Evolutionary conservation across 2,113 vertebrate genomes (phyloP), one percentile per base, ranked within the genome.

Genomic region (Phocoena sinus): DNA sequence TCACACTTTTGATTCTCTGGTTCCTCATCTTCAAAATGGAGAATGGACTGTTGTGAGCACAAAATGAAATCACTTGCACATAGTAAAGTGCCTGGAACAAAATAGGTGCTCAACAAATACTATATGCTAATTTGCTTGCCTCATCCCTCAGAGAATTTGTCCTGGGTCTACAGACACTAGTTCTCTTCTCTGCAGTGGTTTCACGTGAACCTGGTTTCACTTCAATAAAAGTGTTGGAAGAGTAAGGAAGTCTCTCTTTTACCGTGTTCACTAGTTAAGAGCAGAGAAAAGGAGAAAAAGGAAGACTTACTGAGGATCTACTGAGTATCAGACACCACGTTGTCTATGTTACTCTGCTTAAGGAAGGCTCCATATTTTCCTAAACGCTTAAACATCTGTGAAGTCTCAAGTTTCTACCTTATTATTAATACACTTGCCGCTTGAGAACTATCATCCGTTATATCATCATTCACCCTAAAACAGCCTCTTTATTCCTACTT

Each of bases 341-440:
- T 62, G 10, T 20, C 2, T 77, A n/a, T 60, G 62, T 50, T 53
- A n/a, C 79, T 95, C 92, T 68, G 50, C 58, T 80, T 67, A 50
- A 82, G 26, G 41, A 67, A 94, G n/a, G 8, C 26, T 76, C 28
- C 9, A 2, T 50, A 70, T 84, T 92, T 70, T 76, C 62, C 74
- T 71, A 76, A 83, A 86, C 25, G 68, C 18, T 58, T 62, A 28
- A 74, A 56, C 80, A 87, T 81, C 70, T 94, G 50, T 84, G n/a
- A 97, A 80, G 44, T 50, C 84, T 97, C 62, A 38, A 79, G n/a
- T 95, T 77, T 86, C 84, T 83, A 77, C 44, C 56, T 89, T 62
- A 65, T 83, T 91, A 71, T 71, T 41, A 89, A 90, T 20, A 25
- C 3, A 38, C 90, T 94, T 71, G 26, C 20, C 87, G 94, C 82